Evolutionary conservation across 64 coral and sea anemone species (phyloP), one percentile per base, ranked within the genome.

Genomic region (Platygyra sinensis): DNA sequence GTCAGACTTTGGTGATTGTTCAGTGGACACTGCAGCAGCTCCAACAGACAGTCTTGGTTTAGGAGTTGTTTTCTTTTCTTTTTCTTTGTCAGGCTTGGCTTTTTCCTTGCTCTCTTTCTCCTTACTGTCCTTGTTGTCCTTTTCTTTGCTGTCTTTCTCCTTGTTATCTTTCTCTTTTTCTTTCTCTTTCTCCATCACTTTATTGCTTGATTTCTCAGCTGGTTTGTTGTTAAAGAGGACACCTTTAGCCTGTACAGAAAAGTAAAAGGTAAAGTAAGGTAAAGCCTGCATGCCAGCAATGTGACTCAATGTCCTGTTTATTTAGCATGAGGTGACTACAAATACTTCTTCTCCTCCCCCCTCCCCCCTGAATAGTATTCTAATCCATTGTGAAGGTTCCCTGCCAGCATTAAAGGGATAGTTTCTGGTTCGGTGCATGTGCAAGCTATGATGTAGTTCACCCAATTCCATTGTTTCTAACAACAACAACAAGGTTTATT

Each of bases 151-250:
- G 5, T 46, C 42, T 24, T 79, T 83, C 61, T 92, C 79, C 15
- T 92, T 78, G 5, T 77, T 77, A 24, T 63, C 61, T 16, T 12
- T 27, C 6, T 27, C 42, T 46, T 46, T 46, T 46, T 46, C 42
- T 46, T 46, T 46, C 0, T 67, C 59, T 36, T 88, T 80, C 54
- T 61, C 65, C 31, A 13, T 31, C 27, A 80, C 67, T 30, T 78
- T 72, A 74, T 77, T 67, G 50, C 87, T 12, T 39, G 28, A 14
- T 62, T 82, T 75, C 8, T 74, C 67, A 32, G 49, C 17, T 27
- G 90, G 90, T 79, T 84, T 92, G 46, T 52, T 87, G 83, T 79
- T 87, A 27, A 83, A 76, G 22, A 88, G 62, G 57, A 88, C n/a
- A 28, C 86, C 92, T 83, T 88, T 93, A 19, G 46, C 82, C 86